A percentile compares a stretch with the other conserved stretches of the same genome.
phyloP scores from a whole-genome alignment of 2,888 invertebrate genomes.

The Frankliniella intonsa region DNA sequence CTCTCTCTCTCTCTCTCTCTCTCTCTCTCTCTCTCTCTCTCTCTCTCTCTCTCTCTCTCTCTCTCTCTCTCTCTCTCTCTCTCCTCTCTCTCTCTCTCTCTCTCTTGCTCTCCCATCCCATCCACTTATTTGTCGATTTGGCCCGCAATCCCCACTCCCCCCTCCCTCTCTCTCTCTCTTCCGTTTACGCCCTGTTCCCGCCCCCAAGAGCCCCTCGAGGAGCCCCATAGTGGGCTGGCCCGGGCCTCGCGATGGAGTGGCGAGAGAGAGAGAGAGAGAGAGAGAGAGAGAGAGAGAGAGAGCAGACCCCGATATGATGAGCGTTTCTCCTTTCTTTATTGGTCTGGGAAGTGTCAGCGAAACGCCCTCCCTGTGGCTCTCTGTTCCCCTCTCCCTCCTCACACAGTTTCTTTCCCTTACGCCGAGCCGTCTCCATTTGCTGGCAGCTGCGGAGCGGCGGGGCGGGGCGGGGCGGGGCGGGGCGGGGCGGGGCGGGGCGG shows the following conservation, averaged over 20 bases:
- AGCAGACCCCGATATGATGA: constrained; percentile 1
- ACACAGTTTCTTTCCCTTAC: neutral
- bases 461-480: too few species aligned
- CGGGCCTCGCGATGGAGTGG: neutral
- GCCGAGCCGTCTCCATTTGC: neutral
- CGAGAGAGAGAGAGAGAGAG: constrained; percentile 33
- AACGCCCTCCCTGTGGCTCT: neutral
- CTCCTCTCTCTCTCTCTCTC: constrained; percentile 1
- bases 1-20: neutral
- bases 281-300: constrained; percentile 33
- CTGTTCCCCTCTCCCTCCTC: neutral
- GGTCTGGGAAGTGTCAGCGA: constrained; percentile 24
- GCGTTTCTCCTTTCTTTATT: constrained; percentile 21
- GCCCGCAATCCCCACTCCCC: constrained; percentile 22
- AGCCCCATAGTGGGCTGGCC: too few species aligned
- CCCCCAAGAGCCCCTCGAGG: too few species aligned
- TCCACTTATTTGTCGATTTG: constrained; percentile 27
- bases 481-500: too few species aligned
- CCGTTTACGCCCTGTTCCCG: neutral
- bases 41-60: neutral
- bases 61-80: constrained; percentile 11
- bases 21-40: neutral
- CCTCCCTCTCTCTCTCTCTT: neutral
- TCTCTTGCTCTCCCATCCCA: neutral
- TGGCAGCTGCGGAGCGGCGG: too few species aligned